Conservation (phyloP, 2,113 vertebrate species). For the Rhea americana region DNA sequence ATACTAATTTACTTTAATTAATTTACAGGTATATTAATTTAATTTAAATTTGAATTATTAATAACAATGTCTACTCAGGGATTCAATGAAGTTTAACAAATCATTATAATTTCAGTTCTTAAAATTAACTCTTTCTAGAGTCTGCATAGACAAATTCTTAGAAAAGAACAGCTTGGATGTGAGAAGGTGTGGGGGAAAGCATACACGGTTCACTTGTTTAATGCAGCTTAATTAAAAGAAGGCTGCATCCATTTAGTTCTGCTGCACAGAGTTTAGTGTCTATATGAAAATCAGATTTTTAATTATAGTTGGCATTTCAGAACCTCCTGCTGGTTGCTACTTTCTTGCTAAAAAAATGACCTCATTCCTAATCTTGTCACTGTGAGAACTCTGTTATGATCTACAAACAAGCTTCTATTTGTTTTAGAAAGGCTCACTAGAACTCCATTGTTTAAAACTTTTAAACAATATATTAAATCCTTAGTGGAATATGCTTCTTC, state of each 20-base stretch:
- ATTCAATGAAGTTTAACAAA: not conserved
- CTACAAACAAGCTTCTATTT: slow-evolving; percentile 43
- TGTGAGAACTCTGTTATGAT: not conserved
- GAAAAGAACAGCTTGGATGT: not conserved
- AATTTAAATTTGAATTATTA: slow-evolving; percentile 5
- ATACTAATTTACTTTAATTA: slow-evolving; percentile 16
- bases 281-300: slow-evolving; percentile 55
- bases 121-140: too few relatives aligned
- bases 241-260: not conserved
- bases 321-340: slow-evolving; percentile 42
- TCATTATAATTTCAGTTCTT: not conserved
- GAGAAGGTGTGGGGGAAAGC: not conserved
- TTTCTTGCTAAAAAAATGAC: slow-evolving; percentile 53
- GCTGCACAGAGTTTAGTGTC: not conserved
- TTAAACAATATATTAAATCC: slow-evolving; percentile 14
- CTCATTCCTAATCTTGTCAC: slow-evolving; percentile 46
- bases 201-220: too few relatives aligned
- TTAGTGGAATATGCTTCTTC: not conserved
- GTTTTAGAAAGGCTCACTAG: not conserved
- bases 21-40: not conserved
- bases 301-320: slow-evolving; percentile 53
- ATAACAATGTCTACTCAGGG: slow-evolving; percentile 27
- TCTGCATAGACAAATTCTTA: not conserved
- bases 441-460: slow-evolving; percentile 28
- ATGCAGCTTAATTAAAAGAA: slow-evolving; percentile 32